Evolutionary conservation across 2,113 vertebrate species (phyloP), one percentile per base, ranked within the genome.

Genomic region (Nyctibius bracteatus): DNA sequence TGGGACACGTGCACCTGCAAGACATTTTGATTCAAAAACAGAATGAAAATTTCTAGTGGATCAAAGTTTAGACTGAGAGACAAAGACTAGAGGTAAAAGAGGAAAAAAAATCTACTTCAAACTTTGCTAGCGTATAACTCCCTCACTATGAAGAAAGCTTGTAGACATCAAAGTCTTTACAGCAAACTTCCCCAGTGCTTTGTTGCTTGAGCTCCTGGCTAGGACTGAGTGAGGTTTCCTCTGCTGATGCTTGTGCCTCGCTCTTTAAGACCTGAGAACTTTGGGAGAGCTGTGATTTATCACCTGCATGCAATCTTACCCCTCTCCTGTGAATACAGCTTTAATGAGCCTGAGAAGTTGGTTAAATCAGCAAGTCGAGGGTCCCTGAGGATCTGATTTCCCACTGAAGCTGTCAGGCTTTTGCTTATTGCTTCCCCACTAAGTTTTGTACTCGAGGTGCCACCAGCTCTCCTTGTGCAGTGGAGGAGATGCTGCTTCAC

Each of bases 161-260:
- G 11, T 1, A 58, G 79, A 41, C 19, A 37, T 47, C 39, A 52
- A 67, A 61, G 51, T 41, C 67, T 28, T 65, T 8, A 11, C 9
- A 14, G 39, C 17, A 24, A 37, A 65, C 22, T 86, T 75, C 30
- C n/a, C 27, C 21, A 6, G 49, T 10, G 51, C 58, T 61, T 39
- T 61, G 12, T 6, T 51, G 52, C 71, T 46, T 0, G 1, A 62
- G 46, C 65, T 72, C 23, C 63, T 20, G 35, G 35, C 28, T 20
- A 22, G 43, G 65, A 54, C 1, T 0, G 14, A 14, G 33, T 0
- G 2, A 83, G 28, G 7, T 35, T 82, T 47, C 46, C 3, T 1
- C 35, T 67, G 39, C 47, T 1, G 3, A 33, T 2, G 3, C 54
- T 63, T 10, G 4, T 8, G 37, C 21, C 35, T 49, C 0, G 1